Evolutionary conservation across 2,797 vertebrate genomes (phyloP), one percentile per base, ranked within the genome.

Genomic region (Loris lydekkerianus): DNA sequence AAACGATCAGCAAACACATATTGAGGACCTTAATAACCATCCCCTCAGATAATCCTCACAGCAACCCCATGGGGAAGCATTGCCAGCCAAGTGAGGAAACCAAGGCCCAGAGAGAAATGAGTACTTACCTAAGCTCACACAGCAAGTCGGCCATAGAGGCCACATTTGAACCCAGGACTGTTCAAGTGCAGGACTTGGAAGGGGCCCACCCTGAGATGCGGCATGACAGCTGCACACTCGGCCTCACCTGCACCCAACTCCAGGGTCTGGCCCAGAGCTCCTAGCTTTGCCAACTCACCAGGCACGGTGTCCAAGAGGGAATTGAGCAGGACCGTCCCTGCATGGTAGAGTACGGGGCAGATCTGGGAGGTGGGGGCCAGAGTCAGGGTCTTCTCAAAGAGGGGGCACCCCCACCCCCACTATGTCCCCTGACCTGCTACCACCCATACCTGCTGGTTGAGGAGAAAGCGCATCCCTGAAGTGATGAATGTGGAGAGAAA

Each of bases 241-340:
- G 80, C 10, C 1, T 27, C 46, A 31, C 49, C 69, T 43, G n/a
- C 49, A 9, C 8, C 11, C 61, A 10, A 15, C 10, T 14, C 34
- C 34, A 70, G 13, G n/a, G 60, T n/a, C 75, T 17, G 6, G 31
- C 58, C 40, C 31, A 2, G 86, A 91, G 69, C 40, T 15, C 77
- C 21, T 10, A 1, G 0, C 27, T 78, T 78, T 34, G 2, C 65
- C 77, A n/a, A 97, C 98, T 98, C 93, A 99, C 99, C 99, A 0
- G 99, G 99, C 76, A 99, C 99, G 0, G 99, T 99, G 91, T 99
- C 99, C 98, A 99, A 96, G 93, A 99, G 77, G 0, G 99, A 98
- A 98, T 99, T 99, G 37, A 99, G 98, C 29, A 99, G 98, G 92
- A 99, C 99, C 37, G 99, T 97, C 29, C 99, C 99, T 1, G 99